Evolutionary conservation across 2,113 vertebrate species (phyloP), one percentile per base, ranked within the genome.

Genomic region (Phoxinus phoxinus): DNA sequence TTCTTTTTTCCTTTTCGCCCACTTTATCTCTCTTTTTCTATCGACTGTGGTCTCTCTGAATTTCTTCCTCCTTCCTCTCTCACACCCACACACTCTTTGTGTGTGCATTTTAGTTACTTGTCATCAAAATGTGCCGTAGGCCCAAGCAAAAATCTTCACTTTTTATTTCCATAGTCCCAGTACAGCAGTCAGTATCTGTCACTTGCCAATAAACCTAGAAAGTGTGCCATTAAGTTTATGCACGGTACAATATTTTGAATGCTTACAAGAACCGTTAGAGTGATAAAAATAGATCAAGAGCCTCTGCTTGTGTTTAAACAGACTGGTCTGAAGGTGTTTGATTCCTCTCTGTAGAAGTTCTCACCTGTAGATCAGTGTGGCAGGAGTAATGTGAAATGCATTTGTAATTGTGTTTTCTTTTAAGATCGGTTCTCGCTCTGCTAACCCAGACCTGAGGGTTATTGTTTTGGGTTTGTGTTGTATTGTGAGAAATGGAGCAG

Each of bases 31-130:
- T 46, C 48, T 63, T 19, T 80, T 30, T 69, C 25, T 53, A 53
- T 69, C 21, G 83, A 89, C 53, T 1, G 89, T 86, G 41, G 85
- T 80, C 82, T 91, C 56, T 83, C 30, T 35, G 41, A 81, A 69
- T 75, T 65, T 86, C 56, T 82, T 44, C 37, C 32, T 59, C 27
- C 56, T 32, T 19, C 67, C 58, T 58, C 23, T 86, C 51, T 53
- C 78, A 65, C 67, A 65, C 69, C 53, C 78, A 72, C 77, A 74
- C 67, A 41, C 46, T 17, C 48, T 83, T 25, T 72, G 48, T n/a
- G 23, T 72, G 67, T 58, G 30, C 81, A 73, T 71, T 35, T 72
- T 37, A 72, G 67, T 83, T 69, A 48, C 41, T 69, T 30, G 61
- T 81, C 80, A 81, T 81, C 80, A 67, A 81, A 81, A 51, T 32